Conservation (phyloP, 1,140 invertebrate genomes). For the Aphaenogaster rudis region DNA sequence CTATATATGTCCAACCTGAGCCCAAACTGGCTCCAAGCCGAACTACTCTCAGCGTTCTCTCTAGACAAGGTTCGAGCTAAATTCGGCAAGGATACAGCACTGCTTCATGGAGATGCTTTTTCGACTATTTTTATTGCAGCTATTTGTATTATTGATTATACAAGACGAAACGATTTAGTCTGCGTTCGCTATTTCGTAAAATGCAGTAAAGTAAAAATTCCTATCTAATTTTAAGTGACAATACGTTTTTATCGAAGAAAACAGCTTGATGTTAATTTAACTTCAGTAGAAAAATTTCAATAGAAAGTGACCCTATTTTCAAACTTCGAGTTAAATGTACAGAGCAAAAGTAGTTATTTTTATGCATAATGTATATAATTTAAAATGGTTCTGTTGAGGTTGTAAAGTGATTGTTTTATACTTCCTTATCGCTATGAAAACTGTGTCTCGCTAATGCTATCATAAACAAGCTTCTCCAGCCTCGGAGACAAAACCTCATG, state of each 20-base stretch:
- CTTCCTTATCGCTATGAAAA: slow-evolving; percentile 7
- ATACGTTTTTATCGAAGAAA: not conserved
- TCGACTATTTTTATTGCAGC: not conserved
- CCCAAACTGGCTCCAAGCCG: slow-evolving; percentile 1
- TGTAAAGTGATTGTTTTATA: not conserved
- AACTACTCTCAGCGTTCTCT: not conserved
- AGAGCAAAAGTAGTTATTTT: not conserved
- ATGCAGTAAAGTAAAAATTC: not conserved
- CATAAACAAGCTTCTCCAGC: not conserved
- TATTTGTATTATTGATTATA: not conserved
- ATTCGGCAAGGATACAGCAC: not conserved
- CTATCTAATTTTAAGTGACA: slow-evolving; percentile 1
- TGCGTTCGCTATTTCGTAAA: not conserved
- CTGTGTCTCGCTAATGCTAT: not conserved
- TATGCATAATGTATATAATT: not conserved
- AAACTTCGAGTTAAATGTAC: not conserved
- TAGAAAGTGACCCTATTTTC: not conserved
- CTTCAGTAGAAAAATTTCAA: not conserved
- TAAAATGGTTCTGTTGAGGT: slow-evolving; percentile 24
- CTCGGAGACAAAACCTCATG: not conserved
- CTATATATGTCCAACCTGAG: slow-evolving; percentile 20
- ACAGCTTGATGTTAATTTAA: not conserved
- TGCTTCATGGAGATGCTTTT: not conserved
- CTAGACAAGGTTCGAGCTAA: not conserved
- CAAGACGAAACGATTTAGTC: not conserved